Conservation (phyloP, 2,113 vertebrate genomes). For the Henicopernis longicauda region DNA sequence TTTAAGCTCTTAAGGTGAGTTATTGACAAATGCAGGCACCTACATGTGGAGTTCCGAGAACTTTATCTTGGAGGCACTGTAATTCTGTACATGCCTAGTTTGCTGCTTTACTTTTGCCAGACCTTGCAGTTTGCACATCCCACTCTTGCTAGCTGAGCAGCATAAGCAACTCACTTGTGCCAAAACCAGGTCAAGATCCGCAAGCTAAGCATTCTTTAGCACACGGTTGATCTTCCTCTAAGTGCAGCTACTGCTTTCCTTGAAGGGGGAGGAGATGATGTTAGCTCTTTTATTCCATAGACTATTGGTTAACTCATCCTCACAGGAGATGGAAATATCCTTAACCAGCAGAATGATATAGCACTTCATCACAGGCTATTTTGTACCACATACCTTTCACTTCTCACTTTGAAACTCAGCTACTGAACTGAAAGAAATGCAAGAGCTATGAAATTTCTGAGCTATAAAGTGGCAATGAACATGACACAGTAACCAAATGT, state of each 20-base stretch:
- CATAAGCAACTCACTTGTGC: neutral
- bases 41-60: neutral
- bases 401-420: neutral
- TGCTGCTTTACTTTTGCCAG: neutral
- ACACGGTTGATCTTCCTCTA: neutral
- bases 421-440: neutral
- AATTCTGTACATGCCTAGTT: neutral
- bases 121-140: neutral
- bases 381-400: neutral
- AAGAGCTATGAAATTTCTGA: neutral
- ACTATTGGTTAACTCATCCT: neutral
- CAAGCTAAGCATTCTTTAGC: neutral
- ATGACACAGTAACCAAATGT: neutral
- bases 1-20: neutral
- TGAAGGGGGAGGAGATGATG: neutral
- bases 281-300: neutral
- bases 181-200: neutral
- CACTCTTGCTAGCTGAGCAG: neutral
- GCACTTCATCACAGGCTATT: neutral
- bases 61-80: neutral
- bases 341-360: neutral
- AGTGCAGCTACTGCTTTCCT: neutral
- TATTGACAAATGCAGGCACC: neutral
- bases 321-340: neutral
- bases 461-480: neutral